Percentiles rank a stretch among this genome's conserved stretches.
Evolutionary conservation across 2,888 invertebrate genomes (phyloP).

Genomic region (Oeneis ivallda): DNA sequence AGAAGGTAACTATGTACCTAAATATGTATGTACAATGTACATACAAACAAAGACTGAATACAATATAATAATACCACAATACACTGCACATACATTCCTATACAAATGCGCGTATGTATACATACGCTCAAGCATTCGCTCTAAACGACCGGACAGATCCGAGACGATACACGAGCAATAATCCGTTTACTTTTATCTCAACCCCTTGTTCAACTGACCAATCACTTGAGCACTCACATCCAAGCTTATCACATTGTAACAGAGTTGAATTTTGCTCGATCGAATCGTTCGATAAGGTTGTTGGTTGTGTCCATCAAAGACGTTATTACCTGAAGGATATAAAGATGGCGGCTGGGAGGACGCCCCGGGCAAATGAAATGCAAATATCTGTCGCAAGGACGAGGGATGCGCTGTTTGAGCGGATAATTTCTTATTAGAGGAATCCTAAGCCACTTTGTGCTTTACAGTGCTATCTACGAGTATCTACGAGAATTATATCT

Average conservation of each 20-base stretch:
- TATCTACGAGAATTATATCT: neutral
- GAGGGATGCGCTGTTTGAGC: slow-evolving; percentile 40
- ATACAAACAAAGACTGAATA: neutral
- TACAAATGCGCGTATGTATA: slow-evolving; percentile 6
- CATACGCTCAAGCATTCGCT: slow-evolving; percentile 30
- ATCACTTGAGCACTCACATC: slow-evolving; percentile 25
- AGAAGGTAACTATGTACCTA: no score
- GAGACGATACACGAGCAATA: slow-evolving; percentile 72
- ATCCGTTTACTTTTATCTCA: slow-evolving; percentile 79
- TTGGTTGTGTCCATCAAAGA: slow-evolving; percentile 69
- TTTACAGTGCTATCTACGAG: neutral
- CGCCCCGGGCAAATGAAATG: slow-evolving; percentile 73
- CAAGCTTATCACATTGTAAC: slow-evolving; percentile 35
- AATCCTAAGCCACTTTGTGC: slow-evolving; percentile 20
- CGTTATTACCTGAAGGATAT: slow-evolving; percentile 80
- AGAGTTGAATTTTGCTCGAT: slow-evolving; percentile 40
- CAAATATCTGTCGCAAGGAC: slow-evolving; percentile 65
- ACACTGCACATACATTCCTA: neutral
- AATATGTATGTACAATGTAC: no score
- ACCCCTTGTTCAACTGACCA: slow-evolving; percentile 62
- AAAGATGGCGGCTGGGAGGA: slow-evolving; percentile 52
- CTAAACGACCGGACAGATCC: slow-evolving; percentile 57
- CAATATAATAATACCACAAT: neutral
- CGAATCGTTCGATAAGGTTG: slow-evolving; percentile 30
- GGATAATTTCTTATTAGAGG: slow-evolving; percentile 37